A percentile compares a stretch with the other conserved stretches of the same genome.
Evolutionary conservation across 2,888 invertebrate species (phyloP).

Genomic region (Harpagoxenus sublaevis): DNA sequence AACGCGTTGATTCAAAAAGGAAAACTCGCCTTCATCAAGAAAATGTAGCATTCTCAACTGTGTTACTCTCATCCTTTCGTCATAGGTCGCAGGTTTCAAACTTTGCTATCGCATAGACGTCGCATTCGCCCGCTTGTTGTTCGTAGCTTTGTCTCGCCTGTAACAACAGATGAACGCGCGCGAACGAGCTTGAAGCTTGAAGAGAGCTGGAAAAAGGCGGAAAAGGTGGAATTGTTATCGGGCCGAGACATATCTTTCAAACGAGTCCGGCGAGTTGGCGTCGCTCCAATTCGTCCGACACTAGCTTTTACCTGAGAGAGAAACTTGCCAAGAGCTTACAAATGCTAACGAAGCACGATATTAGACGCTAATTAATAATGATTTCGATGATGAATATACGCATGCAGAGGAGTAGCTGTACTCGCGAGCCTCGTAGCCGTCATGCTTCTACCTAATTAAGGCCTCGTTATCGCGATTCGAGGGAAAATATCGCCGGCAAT

Average conservation of each 20-base stretch:
- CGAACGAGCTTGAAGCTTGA: slow-evolving; percentile 58
- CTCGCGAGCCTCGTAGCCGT: background rate
- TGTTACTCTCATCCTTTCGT: slow-evolving; percentile 28
- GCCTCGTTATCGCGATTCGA: slow-evolving; percentile 20
- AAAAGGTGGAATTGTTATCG: slow-evolving; percentile 64
- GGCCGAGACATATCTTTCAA: slow-evolving; percentile 51
- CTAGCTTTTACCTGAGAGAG: slow-evolving; percentile 24
- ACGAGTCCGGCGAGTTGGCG: slow-evolving; percentile 42
- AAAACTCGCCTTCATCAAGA: background rate
- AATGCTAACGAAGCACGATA: slow-evolving; percentile 72
- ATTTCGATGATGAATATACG: slow-evolving; percentile 56
- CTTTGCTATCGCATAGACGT: slow-evolving; percentile 46
- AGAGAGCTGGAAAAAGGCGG: slow-evolving; percentile 33
- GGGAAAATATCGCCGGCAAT: slow-evolving; percentile 42
- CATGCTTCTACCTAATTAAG: slow-evolving; percentile 64
- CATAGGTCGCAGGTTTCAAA: slow-evolving; percentile 32
- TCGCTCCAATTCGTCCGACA: slow-evolving; percentile 37
- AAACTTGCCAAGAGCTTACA: slow-evolving; percentile 52
- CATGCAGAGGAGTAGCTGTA: slow-evolving; percentile 16
- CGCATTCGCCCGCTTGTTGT: slow-evolving; percentile 58
- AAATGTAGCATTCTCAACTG: slow-evolving; percentile 8
- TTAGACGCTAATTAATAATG: slow-evolving; percentile 76
- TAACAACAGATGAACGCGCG: slow-evolving; percentile 59
- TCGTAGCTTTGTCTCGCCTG: slow-evolving; percentile 61
- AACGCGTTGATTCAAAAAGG: background rate